Base-by-base conservation (phyloP, 2,797 vertebrate genomes). In the Acrossocheilus fasciatus region DNA sequence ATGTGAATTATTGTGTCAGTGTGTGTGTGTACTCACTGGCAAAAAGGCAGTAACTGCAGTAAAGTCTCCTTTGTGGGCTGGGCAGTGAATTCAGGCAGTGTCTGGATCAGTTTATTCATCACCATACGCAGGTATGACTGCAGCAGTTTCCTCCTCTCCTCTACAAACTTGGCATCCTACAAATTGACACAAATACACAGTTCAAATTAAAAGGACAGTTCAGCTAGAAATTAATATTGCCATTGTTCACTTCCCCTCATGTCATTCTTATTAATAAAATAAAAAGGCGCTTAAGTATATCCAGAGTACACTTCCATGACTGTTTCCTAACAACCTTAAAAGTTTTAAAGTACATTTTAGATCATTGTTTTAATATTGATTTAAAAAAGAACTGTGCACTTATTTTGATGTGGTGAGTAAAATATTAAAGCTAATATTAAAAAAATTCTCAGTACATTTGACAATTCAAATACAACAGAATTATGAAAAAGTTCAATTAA, bases 21-120 rank as follows among this genome's bases (percentile, higher is more conserved):
- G 52, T 52, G 54, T 81, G 90, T 64, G 64, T 81, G 88, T 92
- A 98, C 98, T 97, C 94, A 99, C 98, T 96, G 91, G 85, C 98
- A 99, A 95, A 99, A 99, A 87, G 98, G 98, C 95, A 99, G 95
- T 92, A 99, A 93, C 81, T 96, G 96, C 89, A 96, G 94, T 86
- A 99, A 96, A 34, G 96, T 96, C 92, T 99, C 98, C 91, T 99
- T 99, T 94, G 96, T 96, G 90, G 98, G 98, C 45, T 81, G 95
- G 93, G 96, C 92, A 20, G 96, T 94, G 91, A 99, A 99, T 93
- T 98, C 97, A 2, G 98, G 98, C 91, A 98, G 94, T 23, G 95
- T 95, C 93, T 99, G 98, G 93, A 99, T 96, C 91, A 99, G 94
- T 93, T 99, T 99, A 96, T 99, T 99, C 98, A 99, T 98, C 93